phyloP scores from a whole-genome alignment of 2,113 vertebrate species.

The Dasyprocta punctata region DNA sequence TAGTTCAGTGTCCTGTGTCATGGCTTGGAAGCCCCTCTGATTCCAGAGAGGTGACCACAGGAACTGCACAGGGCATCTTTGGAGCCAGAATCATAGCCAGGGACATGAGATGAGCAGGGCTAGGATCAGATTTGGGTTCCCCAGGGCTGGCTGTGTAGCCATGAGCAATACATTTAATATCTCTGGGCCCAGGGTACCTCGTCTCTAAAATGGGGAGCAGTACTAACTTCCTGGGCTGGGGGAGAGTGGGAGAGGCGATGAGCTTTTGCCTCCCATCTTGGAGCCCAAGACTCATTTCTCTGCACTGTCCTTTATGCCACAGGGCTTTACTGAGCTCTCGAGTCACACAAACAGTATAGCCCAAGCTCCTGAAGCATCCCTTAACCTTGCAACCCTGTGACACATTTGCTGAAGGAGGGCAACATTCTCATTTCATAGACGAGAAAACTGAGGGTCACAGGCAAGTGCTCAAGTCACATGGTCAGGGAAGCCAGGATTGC shows the following conservation, averaged over 20 bases:
- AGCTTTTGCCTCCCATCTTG: no score
- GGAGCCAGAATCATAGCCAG: background rate
- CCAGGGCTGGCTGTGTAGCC: no score
- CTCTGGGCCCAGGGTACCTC: no score
- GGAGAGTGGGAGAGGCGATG: no score
- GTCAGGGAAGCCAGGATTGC: background rate
- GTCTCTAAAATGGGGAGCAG: no score
- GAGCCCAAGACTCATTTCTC: no score
- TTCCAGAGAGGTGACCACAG: background rate
- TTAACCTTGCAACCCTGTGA: no score
- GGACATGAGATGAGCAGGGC: background rate
- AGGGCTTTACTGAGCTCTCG: no score
- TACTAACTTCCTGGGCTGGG: no score
- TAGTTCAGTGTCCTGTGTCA: background rate
- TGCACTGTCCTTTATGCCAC: no score
- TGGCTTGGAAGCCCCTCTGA: background rate
- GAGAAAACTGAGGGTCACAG: background rate
- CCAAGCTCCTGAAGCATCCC: fast-evolving
- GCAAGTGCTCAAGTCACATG: background rate
- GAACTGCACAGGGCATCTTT: background rate
- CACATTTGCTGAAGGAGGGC: background rate
- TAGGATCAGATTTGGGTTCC: background rate
- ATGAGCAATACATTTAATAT: no score
- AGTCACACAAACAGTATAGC: no score
- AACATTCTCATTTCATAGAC: background rate